A percentile compares a stretch with the other conserved stretches of the same genome.
phyloP scores from a whole-genome alignment of 2,888 invertebrate species.

The Mesochorus sp. region DNA sequence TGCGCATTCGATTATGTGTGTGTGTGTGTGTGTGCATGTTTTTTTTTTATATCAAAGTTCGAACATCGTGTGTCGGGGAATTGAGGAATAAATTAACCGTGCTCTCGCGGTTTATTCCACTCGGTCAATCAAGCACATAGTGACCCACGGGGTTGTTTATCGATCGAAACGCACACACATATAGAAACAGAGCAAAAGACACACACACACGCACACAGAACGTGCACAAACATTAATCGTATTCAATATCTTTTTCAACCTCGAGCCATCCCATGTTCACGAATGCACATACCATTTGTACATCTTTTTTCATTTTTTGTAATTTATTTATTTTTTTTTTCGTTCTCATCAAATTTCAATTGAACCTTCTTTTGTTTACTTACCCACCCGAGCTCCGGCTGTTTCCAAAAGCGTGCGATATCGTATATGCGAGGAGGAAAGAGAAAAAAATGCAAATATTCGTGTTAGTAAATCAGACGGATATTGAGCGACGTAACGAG shows the following conservation, averaged over 20 bases:
- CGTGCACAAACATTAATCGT: too few relatives aligned
- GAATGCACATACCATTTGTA: background rate
- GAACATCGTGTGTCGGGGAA: background rate
- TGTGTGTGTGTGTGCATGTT: too few relatives aligned
- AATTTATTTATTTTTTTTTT: constrained; percentile 31
- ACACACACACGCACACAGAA: background rate
- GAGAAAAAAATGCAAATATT: constrained; percentile 76
- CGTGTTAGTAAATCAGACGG: constrained; percentile 64
- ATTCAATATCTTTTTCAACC: too few relatives aligned
- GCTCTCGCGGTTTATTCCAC: background rate
- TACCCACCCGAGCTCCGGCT: constrained; percentile 82
- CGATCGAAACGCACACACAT: background rate
- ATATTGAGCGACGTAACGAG: constrained; percentile 11
- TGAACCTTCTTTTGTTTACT: constrained; percentile 73
- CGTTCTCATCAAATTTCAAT: background rate
- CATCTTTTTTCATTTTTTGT: background rate
- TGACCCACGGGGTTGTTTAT: background rate
- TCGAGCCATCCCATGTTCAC: too few relatives aligned
- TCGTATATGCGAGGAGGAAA: constrained; percentile 51
- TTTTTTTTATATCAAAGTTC: too few relatives aligned
- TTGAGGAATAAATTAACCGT: background rate
- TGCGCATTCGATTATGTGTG: too few relatives aligned
- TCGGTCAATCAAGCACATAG: background rate
- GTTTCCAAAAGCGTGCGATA: constrained; percentile 73
- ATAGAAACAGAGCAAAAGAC: background rate